Conservation (phyloP, 2,888 invertebrate species). For the Drosophila incognita region DNA sequence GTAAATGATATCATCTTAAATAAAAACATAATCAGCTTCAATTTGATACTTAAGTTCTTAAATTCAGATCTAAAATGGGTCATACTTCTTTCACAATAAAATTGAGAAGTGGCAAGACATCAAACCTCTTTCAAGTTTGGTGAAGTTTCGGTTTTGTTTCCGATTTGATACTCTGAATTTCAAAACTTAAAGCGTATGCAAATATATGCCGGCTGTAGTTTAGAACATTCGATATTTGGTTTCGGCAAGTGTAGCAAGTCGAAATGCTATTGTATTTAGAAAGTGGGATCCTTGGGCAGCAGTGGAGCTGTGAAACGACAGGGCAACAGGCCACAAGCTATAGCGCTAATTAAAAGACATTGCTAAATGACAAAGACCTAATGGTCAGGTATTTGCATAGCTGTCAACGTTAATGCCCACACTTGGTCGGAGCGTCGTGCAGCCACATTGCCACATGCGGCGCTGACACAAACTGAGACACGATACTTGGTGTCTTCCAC, state of each 20-base stretch:
- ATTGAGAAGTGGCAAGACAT: neutral
- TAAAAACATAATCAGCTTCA: neutral
- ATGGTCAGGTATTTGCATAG: slow-evolving; percentile 77
- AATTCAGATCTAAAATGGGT: neutral
- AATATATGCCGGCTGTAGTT: neutral
- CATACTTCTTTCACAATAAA: neutral
- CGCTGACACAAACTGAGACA: slow-evolving; percentile 13
- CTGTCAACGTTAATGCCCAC: slow-evolving; percentile 79
- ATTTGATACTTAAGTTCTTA: neutral
- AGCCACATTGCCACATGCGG: slow-evolving; percentile 42
- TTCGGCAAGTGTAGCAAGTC: neutral
- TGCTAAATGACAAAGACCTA: slow-evolving; percentile 79
- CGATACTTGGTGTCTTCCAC: neutral
- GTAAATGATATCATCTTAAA: neutral
- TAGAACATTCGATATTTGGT: neutral
- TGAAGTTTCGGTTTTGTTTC: neutral
- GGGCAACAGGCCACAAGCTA: slow-evolving; percentile 51
- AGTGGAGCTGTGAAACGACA: neutral
- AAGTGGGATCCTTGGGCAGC: slow-evolving; percentile 42
- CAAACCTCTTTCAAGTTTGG: neutral
- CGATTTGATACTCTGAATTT: neutral
- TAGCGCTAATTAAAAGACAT: slow-evolving; percentile 75
- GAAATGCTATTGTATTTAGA: slow-evolving; percentile 52
- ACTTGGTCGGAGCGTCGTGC: slow-evolving; percentile 61
- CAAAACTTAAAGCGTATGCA: neutral